Conservation (phyloP, 2,797 vertebrate genomes). For the Aselliscus stoliczkanus region DNA sequence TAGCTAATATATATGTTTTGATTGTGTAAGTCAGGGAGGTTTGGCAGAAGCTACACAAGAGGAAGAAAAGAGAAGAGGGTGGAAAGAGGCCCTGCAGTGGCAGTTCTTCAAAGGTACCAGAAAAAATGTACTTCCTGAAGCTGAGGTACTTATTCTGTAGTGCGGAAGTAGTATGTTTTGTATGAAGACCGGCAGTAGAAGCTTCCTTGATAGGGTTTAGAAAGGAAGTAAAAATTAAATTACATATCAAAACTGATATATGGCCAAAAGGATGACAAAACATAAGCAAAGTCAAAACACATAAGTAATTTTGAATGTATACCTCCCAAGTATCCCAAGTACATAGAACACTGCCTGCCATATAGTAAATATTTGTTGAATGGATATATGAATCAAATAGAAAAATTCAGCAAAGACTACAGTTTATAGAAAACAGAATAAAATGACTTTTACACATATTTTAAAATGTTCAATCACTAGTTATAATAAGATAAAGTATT, state of each 20-base stretch:
- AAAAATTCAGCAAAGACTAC: not conserved
- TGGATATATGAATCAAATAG: not conserved
- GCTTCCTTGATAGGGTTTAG: not conserved
- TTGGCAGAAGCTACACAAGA: not conserved
- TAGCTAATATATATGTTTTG: not conserved
- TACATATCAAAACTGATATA: not conserved
- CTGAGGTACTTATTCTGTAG: not conserved
- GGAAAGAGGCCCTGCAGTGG: not conserved
- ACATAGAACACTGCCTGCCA: not conserved
- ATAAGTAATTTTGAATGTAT: not conserved
- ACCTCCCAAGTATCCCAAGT: not conserved
- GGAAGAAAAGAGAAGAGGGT: not conserved
- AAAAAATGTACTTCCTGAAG: not conserved
- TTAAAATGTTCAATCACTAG: not conserved
- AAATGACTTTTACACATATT: slow-evolving; percentile 1
- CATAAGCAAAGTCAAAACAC: not conserved
- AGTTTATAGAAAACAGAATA: not conserved
- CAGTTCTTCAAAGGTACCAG: not conserved
- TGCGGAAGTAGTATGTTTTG: not conserved
- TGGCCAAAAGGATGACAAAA: not conserved
- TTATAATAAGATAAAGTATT: not conserved
- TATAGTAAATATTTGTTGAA: not conserved
- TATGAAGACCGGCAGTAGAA: not conserved
- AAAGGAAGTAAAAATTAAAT: not conserved
- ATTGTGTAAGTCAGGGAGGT: not conserved